phyloP scores from a whole-genome alignment of 1,140 invertebrate species.

The Trachymyrmex septentrionalis region DNA sequence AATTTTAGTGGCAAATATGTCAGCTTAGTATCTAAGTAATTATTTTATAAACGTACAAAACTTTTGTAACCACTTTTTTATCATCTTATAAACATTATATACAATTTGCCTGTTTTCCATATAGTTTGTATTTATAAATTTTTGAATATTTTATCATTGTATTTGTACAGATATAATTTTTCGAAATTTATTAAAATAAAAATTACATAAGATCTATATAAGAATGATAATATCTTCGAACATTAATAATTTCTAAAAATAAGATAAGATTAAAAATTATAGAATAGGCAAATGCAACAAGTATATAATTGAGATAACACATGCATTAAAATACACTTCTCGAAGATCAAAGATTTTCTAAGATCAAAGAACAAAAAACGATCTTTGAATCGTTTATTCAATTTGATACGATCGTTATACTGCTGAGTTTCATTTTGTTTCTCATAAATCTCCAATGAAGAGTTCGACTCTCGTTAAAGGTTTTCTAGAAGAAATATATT shows the following conservation, averaged over 20 bases:
- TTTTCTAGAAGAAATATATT: slow-evolving; percentile 59
- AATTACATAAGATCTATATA: not conserved
- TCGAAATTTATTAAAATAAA: not conserved
- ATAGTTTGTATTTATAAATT: not conserved
- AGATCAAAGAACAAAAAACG: not conserved
- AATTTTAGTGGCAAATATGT: too few relatives aligned
- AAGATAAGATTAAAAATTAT: not conserved
- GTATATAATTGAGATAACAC: not conserved
- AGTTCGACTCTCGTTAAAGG: slow-evolving; percentile 43
- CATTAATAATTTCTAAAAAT: not conserved
- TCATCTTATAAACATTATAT: not conserved
- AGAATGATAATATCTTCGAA: not conserved
- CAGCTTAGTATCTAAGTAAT: too few relatives aligned
- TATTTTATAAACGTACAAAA: too few relatives aligned
- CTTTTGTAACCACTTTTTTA: too few relatives aligned
- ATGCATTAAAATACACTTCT: not conserved
- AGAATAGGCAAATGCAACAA: not conserved
- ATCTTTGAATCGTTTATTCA: slow-evolving; percentile 18
- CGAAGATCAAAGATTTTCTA: too few relatives aligned
- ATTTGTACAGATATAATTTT: not conserved
- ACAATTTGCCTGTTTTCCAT: not conserved
- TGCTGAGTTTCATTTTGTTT: slow-evolving; percentile 23
- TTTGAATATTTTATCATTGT: not conserved
- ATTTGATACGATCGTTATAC: not conserved
- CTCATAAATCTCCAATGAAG: slow-evolving; percentile 8